These are phyloP conservation scores for Calephelis nemesis DNA, from an alignment of 1,140 invertebrate species.

Conservation along the genomic window DNA sequence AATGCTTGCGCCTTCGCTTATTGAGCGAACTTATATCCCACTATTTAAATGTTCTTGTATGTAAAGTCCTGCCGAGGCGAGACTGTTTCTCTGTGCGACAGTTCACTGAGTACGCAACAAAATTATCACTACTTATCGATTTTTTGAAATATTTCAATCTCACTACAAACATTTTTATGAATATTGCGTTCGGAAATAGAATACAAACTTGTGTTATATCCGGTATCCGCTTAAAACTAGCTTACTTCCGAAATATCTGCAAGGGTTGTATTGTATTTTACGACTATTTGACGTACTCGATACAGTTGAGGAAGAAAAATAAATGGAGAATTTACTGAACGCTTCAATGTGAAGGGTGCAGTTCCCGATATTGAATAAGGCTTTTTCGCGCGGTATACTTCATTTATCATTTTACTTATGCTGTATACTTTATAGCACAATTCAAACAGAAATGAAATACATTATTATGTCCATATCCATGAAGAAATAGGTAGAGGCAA, in stretches of 20 bases:
- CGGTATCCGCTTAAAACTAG: neutral
- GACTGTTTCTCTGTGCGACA: too few relatives aligned
- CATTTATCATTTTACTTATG: neutral
- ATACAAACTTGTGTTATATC: slow-evolving; percentile 2
- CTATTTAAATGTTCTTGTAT: too few relatives aligned
- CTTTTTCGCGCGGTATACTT: slow-evolving; percentile 1
- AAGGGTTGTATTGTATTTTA: slow-evolving; percentile 14
- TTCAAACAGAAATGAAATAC: too few relatives aligned
- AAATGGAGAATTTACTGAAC: neutral
- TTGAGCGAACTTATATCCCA: too few relatives aligned
- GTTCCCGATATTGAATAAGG: neutral
- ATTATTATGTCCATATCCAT: too few relatives aligned
- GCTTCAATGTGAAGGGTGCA: slow-evolving; percentile 10
- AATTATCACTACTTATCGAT: neutral
- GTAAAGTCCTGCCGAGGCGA: too few relatives aligned
- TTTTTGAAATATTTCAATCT: too few relatives aligned
- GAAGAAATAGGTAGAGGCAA: too few relatives aligned
- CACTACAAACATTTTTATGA: neutral
- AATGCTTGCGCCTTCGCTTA: too few relatives aligned
- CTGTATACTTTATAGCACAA: too few relatives aligned
- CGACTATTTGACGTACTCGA: slow-evolving; percentile 16
- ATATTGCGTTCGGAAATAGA: neutral
- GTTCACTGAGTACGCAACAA: too few relatives aligned
- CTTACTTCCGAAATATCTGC: slow-evolving; percentile 4
- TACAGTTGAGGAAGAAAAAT: slow-evolving; percentile 9